Conservation (phyloP, 2,888 invertebrate species). For the Mythimna loreyi region DNA sequence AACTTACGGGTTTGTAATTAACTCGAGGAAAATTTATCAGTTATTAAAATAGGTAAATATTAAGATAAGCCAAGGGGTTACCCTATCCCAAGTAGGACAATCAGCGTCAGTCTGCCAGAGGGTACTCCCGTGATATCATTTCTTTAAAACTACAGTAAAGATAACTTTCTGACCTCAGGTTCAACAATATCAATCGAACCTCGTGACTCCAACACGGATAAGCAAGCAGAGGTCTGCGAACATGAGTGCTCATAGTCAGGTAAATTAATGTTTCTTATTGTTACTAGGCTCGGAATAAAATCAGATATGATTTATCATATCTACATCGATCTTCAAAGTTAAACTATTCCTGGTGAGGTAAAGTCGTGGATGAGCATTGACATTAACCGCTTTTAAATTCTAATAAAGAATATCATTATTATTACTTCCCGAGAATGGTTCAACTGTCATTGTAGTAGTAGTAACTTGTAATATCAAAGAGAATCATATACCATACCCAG, state of each 20-base stretch:
- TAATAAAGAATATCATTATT: too few relatives aligned
- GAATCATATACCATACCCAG: too few relatives aligned
- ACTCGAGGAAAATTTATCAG: too few relatives aligned
- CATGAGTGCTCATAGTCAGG: slow-evolving; percentile 82
- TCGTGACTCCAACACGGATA: slow-evolving; percentile 85
- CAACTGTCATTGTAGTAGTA: too few relatives aligned
- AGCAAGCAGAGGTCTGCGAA: slow-evolving; percentile 81
- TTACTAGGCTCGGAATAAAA: not conserved
- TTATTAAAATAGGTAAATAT: not conserved
- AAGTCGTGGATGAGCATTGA: too few relatives aligned
- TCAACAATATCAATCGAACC: slow-evolving; percentile 85
- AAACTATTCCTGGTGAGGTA: too few relatives aligned
- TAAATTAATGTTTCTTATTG: slow-evolving; percentile 6
- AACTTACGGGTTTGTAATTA: not conserved
- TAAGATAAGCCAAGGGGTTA: not conserved
- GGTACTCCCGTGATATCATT: slow-evolving; percentile 33
- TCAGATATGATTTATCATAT: too few relatives aligned
- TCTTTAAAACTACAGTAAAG: not conserved
- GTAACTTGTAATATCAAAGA: too few relatives aligned
- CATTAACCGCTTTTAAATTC: too few relatives aligned
- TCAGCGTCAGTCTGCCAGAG: not conserved
- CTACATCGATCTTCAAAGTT: too few relatives aligned
- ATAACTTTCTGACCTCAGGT: slow-evolving; percentile 57
- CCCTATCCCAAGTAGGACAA: not conserved
- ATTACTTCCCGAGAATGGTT: too few relatives aligned